A percentile compares a stretch with the other conserved stretches of the same genome.
Evolutionary conservation across 2,113 vertebrate species (phyloP).

Genomic region (Anguilla rostrata): DNA sequence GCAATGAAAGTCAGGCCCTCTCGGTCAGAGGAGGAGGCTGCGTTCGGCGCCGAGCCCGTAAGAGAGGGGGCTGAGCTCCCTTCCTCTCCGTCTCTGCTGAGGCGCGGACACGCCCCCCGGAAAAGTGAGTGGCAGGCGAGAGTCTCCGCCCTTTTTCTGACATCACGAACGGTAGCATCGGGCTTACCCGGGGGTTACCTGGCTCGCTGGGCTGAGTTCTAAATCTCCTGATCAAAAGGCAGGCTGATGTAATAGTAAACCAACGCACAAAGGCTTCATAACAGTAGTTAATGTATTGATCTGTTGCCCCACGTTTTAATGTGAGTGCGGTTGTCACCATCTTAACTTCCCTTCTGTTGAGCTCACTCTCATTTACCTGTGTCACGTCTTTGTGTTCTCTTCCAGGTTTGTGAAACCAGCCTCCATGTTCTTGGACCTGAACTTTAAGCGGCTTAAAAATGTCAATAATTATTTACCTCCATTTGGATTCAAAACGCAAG

Average conservation of each 20-base stretch:
- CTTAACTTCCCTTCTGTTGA: not conserved
- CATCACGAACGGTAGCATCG: not conserved
- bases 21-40: not conserved
- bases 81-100: not conserved
- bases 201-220: not conserved
- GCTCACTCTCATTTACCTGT: not conserved
- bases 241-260: not conserved
- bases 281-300: not conserved
- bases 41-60: not conserved
- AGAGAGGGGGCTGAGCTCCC: not conserved
- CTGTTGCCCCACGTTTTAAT: not conserved
- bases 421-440: conserved; percentile 74
- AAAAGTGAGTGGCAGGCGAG: not conserved
- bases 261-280: not conserved
- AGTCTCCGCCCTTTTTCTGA: not conserved
- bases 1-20: not conserved
- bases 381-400: not conserved
- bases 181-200: not conserved
- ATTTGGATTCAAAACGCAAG: conserved; percentile 76
- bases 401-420: conserved; percentile 66
- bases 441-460: conserved; percentile 65
- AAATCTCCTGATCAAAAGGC: not conserved
- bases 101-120: not conserved
- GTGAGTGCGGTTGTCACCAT: not conserved
- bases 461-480: conserved; percentile 69